These are phyloP conservation scores for Planiliza haematocheilus DNA, from an alignment of 2,113 vertebrate species.

Conservation along the genomic window DNA sequence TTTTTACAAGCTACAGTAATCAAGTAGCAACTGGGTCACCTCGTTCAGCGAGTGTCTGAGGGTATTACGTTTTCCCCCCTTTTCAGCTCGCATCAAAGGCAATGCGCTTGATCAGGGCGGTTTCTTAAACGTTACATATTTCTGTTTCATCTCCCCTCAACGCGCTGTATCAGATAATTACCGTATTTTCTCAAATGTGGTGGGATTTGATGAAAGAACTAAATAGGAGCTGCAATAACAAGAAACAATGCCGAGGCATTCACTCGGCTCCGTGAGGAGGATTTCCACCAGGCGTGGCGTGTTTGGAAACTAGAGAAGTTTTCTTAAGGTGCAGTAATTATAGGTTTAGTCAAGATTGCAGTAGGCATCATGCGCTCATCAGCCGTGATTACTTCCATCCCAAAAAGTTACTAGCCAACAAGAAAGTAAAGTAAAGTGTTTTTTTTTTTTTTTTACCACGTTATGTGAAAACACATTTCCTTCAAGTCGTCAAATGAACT, in stretches of 20 bases:
- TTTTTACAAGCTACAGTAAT: constrained; percentile 57
- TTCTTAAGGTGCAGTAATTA: neutral
- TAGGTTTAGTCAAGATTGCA: neutral
- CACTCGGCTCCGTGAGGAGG: too few species aligned
- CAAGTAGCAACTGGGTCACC: constrained; percentile 65
- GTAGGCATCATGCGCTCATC: neutral
- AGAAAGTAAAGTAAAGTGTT: too few species aligned
- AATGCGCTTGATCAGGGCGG: constrained; percentile 34
- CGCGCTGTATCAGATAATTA: constrained; percentile 53
- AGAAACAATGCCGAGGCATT: constrained; percentile 13
- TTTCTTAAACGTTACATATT: constrained; percentile 64
- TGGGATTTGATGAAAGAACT: constrained; percentile 61
- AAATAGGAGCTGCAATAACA: constrained; percentile 51
- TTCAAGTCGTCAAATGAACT: too few species aligned
- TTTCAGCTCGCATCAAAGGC: constrained; percentile 69
- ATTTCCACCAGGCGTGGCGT: neutral
- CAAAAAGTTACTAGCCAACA: neutral
- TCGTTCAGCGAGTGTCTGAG: constrained; percentile 52
- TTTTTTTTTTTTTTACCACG: too few species aligned
- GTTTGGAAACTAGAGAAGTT: neutral
- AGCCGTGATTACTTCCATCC: neutral
- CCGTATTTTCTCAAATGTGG: constrained; percentile 32
- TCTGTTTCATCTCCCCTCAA: constrained; percentile 66
- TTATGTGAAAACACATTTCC: too few species aligned
- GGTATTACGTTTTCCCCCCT: constrained; percentile 36